Conservation (phyloP, 1,140 invertebrate genomes). For the Drosophila nikananu region DNA sequence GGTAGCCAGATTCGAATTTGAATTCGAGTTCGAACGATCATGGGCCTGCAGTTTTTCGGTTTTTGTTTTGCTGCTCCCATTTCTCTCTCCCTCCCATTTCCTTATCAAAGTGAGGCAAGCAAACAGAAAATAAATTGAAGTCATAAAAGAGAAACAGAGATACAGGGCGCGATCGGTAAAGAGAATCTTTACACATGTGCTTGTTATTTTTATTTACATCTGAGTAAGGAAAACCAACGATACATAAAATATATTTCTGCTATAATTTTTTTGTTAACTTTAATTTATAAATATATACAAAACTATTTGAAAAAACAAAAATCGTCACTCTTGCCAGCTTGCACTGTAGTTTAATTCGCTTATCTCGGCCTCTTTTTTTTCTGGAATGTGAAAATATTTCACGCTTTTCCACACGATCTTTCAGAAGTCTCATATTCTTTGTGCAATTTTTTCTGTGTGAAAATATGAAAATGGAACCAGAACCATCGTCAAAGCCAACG, state of each 20-base stretch:
- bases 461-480: conserved; percentile 37
- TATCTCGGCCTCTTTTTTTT: conserved; percentile 14
- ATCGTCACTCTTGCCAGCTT: neutral
- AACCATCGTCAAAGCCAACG: conserved; percentile 30
- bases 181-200: neutral
- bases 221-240: neutral
- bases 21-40: conserved; percentile 19
- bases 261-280: too few relatives aligned
- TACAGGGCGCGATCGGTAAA: neutral
- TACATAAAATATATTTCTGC: too few relatives aligned
- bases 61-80: conserved; percentile 27
- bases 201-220: neutral
- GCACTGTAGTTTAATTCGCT: neutral
- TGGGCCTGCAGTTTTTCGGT: conserved; percentile 13
- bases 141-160: conserved; percentile 1
- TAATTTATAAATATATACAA: too few relatives aligned
- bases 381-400: conserved; percentile 28
- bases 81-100: neutral
- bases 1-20: conserved; percentile 11
- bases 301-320: neutral
- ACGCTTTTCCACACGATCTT: conserved; percentile 31
- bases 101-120: conserved; percentile 37
- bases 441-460: conserved; percentile 20
- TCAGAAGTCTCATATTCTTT: conserved; percentile 3
- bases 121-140: conserved; percentile 22